Evolutionary conservation across 2,113 vertebrate species (phyloP), one percentile per base, ranked within the genome.

Genomic region (Onychostoma macrolepis): DNA sequence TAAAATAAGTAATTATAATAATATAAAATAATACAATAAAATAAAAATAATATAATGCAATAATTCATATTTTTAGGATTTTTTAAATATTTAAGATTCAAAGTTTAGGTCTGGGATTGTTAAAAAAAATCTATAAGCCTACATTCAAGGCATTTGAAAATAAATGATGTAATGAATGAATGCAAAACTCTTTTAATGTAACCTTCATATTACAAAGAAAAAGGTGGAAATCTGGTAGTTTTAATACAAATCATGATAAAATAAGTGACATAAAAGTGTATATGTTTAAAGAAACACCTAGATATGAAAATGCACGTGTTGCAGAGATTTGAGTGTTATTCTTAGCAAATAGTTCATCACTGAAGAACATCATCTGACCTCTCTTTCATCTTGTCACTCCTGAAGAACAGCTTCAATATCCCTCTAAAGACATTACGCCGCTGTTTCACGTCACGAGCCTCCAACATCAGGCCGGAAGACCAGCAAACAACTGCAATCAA

Each of bases 381-480:
- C 12, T 2, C 13, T 19, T 50, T 77, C 1, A 28, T 48, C 13
- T 26, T 15, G 75, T 50, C 75, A 50, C 43, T 28, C 4, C 17
- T 48, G 63, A 67, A 67, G 38, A 48, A 83, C 9, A 15, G 19
- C 80, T 83, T 69, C 19, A 67, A 83, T 83, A 45, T 71, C 41
- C 11, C 15, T 5, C n/a, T 21, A 69, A 83, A 83, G 38, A 9
- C 38, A n/a, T n/a, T n/a, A n/a, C n/a, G n/a, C n/a, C 21, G 41
- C 13, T 45, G 36, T 33, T 28, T n/a, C n/a, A n/a, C n/a, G n/a
- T 45, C 36, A 45, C 45, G 36, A 4, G 6, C 21, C 9, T 28
- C 4, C 15, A 28, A 61, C 61, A 13, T 13, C 28, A 63, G 76
- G 2, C 38, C 38, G 24, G 21, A 41, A 19, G 30, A 41, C 12